Base-by-base conservation (phyloP, 2,888 invertebrate genomes). In the Synergus japonicus region DNA sequence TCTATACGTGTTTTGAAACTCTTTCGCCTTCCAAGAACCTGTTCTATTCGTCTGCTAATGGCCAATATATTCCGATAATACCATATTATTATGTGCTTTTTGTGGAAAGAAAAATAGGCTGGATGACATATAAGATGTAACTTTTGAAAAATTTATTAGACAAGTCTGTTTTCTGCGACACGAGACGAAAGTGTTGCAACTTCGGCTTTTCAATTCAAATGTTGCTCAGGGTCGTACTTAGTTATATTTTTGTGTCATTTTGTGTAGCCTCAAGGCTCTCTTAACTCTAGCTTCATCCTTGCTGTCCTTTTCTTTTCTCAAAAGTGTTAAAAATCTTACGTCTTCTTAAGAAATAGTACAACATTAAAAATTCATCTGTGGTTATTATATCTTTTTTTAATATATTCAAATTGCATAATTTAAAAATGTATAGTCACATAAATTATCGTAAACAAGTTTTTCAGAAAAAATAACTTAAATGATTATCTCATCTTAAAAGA, bases 181-280 rank as follows among this genome's bases (percentile, higher is more conserved):
- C 44, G 13, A 67, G 46, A 46, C 18, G 46, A 43, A 46, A 67
- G 46, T 67, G 44, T 67, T 46, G 67, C 44, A 67, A 67, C 46
- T 67, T 44, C 22, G 43, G 44, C 44, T 67, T 67, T 67, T 66
- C 44, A 67, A 67, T 67, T 67, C 18, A 65, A 7, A 65, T 65
- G 12, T 64, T 29, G 1, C 64, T 64, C 64, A 64, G 64, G 64
- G n/a, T 18, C 12, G 43, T 67, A 67, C 66, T 67, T 67, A 44
- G 13, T 12, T 64, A 12, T 67, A 44, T 44, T 67, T 67, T 44
- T 43, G 66, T 67, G 66, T 67, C 44, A 46, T 67, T n/a, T n/a
- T n/a, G n/a, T n/a, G n/a, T 67, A 66, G 66, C 66, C 22, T 67
- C 44, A 2, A 67, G 67, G 46, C 13, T 44, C 67, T 46, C 41